Percentiles rank a stretch among this genome's conserved stretches.
These are phyloP conservation scores for Arizona elegans DNA, from an alignment of 2,113 vertebrate species.

Conservation along the genomic window DNA sequence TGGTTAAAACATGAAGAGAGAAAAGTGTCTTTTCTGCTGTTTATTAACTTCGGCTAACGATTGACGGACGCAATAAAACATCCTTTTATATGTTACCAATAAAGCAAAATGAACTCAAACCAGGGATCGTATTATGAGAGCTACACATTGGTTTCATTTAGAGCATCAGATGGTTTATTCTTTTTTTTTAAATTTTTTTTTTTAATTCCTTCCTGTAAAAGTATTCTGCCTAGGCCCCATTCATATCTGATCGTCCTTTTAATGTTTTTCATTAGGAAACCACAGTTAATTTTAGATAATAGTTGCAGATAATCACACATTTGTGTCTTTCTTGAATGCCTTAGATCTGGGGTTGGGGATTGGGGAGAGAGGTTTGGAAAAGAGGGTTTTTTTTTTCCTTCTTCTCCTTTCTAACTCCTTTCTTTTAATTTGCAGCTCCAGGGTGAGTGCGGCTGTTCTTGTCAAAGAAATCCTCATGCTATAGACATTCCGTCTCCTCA, in stretches of 20 bases:
- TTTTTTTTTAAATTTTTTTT: too few species aligned
- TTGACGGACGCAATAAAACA: constrained; percentile 30
- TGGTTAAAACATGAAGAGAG: neutral
- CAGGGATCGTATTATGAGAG: constrained; percentile 14
- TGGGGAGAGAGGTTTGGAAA: constrained; percentile 16
- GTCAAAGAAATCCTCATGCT: constrained; percentile 33
- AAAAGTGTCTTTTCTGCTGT: neutral
- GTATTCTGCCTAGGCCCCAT: constrained; percentile 68
- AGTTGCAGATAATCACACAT: constrained; percentile 74
- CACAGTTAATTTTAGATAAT: constrained; percentile 80
- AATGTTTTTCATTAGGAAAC: constrained; percentile 80
- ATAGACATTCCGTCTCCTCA: constrained; percentile 40
- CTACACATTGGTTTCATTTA: constrained; percentile 47
- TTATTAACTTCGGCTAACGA: constrained; percentile 50
- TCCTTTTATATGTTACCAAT: constrained; percentile 31
- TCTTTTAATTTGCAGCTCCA: constrained; percentile 47
- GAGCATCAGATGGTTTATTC: constrained; percentile 19
- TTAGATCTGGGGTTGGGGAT: constrained; percentile 63
- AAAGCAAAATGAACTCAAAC: constrained; percentile 41
- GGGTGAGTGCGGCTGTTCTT: constrained; percentile 26
- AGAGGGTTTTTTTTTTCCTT: constrained; percentile 18
- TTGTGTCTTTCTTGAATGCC: constrained; percentile 64
- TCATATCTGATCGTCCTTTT: constrained; percentile 73
- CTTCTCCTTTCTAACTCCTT: constrained; percentile 19
- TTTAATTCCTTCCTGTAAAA: constrained; percentile 17